Evolutionary conservation across 2,888 invertebrate genomes (phyloP), one percentile per base, ranked within the genome.

Genomic region (Perizoma affinitatum): DNA sequence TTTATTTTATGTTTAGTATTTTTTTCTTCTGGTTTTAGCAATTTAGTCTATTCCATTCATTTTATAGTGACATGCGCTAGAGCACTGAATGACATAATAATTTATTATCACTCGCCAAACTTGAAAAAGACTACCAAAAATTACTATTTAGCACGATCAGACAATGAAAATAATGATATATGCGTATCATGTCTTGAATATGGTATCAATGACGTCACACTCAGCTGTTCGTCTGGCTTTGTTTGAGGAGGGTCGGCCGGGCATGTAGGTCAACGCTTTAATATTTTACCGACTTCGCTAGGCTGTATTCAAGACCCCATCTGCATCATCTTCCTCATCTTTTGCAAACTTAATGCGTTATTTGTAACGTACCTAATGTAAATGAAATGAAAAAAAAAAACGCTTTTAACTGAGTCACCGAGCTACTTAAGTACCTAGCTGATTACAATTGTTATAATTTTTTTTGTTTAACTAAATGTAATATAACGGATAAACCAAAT

Each of bases 201-300:
- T 22, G 45, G 54, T 52, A 57, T 57, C 55, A 50, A 44, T 67
- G 68, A 70, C 71, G 69, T 69, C 68, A 70, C 49, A 38, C 22
- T 71, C 71, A 70, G 71, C 68, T 72, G 72, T 64, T 70, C 49
- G 47, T 36, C 50, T 42, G 44, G 53, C 70, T 65, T 66, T 65
- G 67, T 69, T 69, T 65, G 58, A 63, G 63, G 50, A 58, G 61
- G 63, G 61, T 51, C 52, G 62, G 59, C 60, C 63, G 46, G 54
- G 61, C 61, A 68, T 62, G 67, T 70, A 61, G 69, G 69, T 67
- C 67, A 64, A 42, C 10, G 60, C 46, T 58, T 66, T 58, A 66
- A 63, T 65, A 59, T 60, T 63, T 63, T 53, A 67, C 53, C 35
- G 33, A 6, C 65, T 65, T 61, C 58, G 58, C 58, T 54, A 38